Percentiles rank a stretch among this genome's conserved stretches.
Evolutionary conservation across 2,113 vertebrate species (phyloP).

Genomic region (Petaurus breviceps): DNA sequence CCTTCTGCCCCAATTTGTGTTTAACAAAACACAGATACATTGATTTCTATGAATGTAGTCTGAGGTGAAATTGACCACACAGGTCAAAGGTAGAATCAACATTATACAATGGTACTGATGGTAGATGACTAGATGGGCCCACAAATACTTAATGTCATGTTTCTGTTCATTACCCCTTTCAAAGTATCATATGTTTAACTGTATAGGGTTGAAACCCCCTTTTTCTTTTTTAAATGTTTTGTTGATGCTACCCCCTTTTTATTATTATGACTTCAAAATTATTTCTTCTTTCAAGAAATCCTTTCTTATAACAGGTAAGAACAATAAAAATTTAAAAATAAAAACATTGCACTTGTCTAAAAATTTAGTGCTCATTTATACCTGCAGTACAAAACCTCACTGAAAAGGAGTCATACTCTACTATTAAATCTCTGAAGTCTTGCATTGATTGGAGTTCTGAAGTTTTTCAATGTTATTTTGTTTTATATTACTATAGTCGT

Average conservation of each 20-base stretch:
- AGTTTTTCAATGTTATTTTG: not conserved
- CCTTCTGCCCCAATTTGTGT: slow-evolving; percentile 17
- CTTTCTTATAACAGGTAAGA: not conserved
- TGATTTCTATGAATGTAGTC: slow-evolving; percentile 4
- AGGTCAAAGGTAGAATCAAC: not conserved
- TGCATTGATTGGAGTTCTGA: not conserved
- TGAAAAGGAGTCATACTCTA: not conserved
- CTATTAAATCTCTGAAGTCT: not conserved
- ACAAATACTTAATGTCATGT: not conserved
- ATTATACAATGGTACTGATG: not conserved
- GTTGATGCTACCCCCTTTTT: not conserved
- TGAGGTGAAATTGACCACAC: not conserved
- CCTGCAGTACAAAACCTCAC: not conserved
- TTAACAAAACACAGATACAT: not conserved
- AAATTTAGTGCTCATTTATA: not conserved
- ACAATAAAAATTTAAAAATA: not conserved
- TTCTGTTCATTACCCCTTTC: not conserved
- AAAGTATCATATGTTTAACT: not conserved
- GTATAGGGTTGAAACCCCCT: not conserved
- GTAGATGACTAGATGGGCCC: not conserved
- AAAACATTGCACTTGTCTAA: not conserved
- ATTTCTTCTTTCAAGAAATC: not conserved
- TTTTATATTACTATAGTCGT: not conserved
- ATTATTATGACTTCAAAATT: not conserved
- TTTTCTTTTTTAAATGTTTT: slow-evolving; percentile 2